A percentile compares a stretch with the other conserved stretches of the same genome.
Conservation (phyloP, 2,888 invertebrate species). For the Lucinisca nassula region DNA sequence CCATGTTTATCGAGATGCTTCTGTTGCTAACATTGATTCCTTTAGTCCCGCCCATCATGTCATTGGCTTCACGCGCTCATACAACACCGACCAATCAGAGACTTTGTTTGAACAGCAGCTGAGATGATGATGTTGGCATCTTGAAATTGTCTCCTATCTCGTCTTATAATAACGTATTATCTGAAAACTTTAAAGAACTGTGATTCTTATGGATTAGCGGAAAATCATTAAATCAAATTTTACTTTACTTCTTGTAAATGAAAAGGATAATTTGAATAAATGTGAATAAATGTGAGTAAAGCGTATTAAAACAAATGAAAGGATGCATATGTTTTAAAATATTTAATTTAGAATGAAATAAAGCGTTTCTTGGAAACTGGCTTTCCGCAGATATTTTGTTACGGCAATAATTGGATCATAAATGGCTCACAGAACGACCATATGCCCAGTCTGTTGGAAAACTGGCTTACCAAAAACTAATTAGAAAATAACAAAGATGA, state of each 20-base stretch:
- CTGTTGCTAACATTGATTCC: slow-evolving; percentile 3
- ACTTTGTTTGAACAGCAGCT: not conserved
- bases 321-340: too few relatives aligned
- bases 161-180: not conserved
- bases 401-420: slow-evolving; percentile 1
- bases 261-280: slow-evolving; percentile 1
- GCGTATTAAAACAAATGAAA: not conserved
- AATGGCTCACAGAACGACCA: not conserved
- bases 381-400: slow-evolving; percentile 4
- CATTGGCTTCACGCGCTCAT: slow-evolving; percentile 3
- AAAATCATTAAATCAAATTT: slow-evolving; percentile 17
- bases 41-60: not conserved
- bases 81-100: not conserved
- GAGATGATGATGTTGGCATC: not conserved
- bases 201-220: slow-evolving; percentile 17
- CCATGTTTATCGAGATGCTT: not conserved
- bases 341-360: not conserved
- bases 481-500: too few relatives aligned
- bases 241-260: not conserved
- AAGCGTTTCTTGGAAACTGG: not conserved
- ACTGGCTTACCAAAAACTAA: not conserved
- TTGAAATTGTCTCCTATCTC: slow-evolving; percentile 2
- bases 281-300: not conserved
- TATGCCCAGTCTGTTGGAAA: not conserved
- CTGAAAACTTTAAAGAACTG: not conserved